These are phyloP conservation scores for Chiloscyllium punctatum DNA, from an alignment of 2,797 vertebrate genomes.

Conservation along the genomic window DNA sequence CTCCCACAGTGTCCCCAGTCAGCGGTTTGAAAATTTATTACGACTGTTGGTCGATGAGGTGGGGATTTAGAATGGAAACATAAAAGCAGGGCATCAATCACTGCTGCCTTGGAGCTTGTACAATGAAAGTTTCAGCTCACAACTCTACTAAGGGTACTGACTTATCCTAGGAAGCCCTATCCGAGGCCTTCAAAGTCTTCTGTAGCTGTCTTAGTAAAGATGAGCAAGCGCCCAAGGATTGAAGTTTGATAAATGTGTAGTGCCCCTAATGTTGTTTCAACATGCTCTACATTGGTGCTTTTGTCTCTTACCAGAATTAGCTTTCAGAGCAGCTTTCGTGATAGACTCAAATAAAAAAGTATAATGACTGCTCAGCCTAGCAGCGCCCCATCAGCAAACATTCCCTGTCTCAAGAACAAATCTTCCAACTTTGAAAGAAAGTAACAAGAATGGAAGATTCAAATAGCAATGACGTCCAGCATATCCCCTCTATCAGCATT, in stretches of 20 bases:
- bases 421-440: neutral
- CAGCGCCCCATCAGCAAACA: neutral
- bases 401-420: neutral
- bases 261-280: neutral
- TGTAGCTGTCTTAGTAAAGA: neutral
- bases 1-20: no score
- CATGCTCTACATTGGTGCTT: neutral
- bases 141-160: no score
- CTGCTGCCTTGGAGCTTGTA: no score
- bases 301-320: neutral
- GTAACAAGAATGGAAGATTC: neutral
- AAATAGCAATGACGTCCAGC: neutral
- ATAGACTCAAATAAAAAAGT: neutral
- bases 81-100: no score
- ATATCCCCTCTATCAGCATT: neutral
- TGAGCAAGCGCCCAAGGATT: neutral
- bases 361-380: neutral
- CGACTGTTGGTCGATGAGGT: no score
- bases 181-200: neutral
- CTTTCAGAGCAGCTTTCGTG: neutral
- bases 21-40: no score
- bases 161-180: neutral
- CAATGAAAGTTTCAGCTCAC: no score
- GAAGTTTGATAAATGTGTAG: neutral
- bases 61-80: no score